Conservation (phyloP, 92 coral and sea anemone genomes). For the Porites rus region DNA sequence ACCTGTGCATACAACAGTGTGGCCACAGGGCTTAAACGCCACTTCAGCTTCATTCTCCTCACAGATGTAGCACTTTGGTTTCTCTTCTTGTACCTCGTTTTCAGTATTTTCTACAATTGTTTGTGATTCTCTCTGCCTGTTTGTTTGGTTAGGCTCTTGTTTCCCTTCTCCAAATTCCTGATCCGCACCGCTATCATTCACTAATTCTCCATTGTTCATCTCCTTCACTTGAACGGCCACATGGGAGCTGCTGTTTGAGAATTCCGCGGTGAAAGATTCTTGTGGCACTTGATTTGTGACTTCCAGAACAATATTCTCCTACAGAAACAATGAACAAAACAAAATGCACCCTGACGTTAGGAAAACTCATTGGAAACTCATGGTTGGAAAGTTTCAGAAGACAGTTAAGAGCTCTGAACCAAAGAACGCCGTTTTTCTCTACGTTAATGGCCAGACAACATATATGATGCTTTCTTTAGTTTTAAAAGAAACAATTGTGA, state of each 20-base stretch:
- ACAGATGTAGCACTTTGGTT: slow-evolving; percentile 47
- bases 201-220: neutral
- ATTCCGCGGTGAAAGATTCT: neutral
- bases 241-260: neutral
- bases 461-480: too few relatives aligned
- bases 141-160: neutral
- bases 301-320: slow-evolving; percentile 28
- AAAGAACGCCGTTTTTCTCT: too few relatives aligned
- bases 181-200: slow-evolving; percentile 12
- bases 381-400: neutral
- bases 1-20: slow-evolving; percentile 59
- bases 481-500: too few relatives aligned
- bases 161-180: neutral
- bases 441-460: too few relatives aligned
- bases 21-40: slow-evolving; percentile 70
- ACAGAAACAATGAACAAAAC: neutral
- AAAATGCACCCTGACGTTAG: neutral
- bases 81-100: neutral
- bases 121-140: neutral
- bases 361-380: neutral
- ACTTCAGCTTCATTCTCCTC: slow-evolving; percentile 56
- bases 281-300: slow-evolving; percentile 21
- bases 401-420: too few relatives aligned
- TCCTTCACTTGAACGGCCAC: neutral
- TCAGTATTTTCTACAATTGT: neutral